A percentile compares a stretch with the other conserved stretches of the same genome.
Evolutionary conservation across 2,888 invertebrate species (phyloP).

Genomic region (Caenorhabditis sp.): DNA sequence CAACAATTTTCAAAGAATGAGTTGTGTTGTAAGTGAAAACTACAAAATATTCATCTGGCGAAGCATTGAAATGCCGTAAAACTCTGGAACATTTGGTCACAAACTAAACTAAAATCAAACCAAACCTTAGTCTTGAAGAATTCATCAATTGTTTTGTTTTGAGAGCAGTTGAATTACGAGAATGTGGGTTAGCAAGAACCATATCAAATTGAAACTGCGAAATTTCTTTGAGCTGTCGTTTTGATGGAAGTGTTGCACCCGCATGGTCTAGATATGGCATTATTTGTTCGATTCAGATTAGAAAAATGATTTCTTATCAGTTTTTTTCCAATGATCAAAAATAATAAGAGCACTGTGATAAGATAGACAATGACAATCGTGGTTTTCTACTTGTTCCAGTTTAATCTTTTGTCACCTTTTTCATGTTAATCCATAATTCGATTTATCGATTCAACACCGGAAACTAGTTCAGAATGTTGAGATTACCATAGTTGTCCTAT

Average conservation of each 20-base stretch:
- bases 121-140: slow-evolving; percentile 69
- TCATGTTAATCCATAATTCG: too few relatives aligned
- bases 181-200: slow-evolving; percentile 85
- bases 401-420: too few relatives aligned
- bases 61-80: slow-evolving; percentile 85
- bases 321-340: neutral
- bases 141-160: slow-evolving; percentile 85
- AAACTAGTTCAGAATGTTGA: too few relatives aligned
- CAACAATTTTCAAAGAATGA: slow-evolving; percentile 82
- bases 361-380: neutral
- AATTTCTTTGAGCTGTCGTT: slow-evolving; percentile 39
- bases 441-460: too few relatives aligned
- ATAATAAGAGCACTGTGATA: neutral
- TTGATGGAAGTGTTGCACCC: slow-evolving; percentile 48
- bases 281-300: neutral
- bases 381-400: too few relatives aligned
- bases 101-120: neutral
- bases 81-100: slow-evolving; percentile 75
- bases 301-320: neutral
- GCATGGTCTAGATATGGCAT: slow-evolving; percentile 59
- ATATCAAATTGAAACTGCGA: slow-evolving; percentile 18
- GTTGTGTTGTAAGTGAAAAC: slow-evolving; percentile 96
- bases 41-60: slow-evolving; percentile 82
- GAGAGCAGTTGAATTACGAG: slow-evolving; percentile 79
- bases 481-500: too few relatives aligned